These are phyloP conservation scores for Eilema depressum DNA, from an alignment of 2,888 invertebrate species.

Conservation along the genomic window DNA sequence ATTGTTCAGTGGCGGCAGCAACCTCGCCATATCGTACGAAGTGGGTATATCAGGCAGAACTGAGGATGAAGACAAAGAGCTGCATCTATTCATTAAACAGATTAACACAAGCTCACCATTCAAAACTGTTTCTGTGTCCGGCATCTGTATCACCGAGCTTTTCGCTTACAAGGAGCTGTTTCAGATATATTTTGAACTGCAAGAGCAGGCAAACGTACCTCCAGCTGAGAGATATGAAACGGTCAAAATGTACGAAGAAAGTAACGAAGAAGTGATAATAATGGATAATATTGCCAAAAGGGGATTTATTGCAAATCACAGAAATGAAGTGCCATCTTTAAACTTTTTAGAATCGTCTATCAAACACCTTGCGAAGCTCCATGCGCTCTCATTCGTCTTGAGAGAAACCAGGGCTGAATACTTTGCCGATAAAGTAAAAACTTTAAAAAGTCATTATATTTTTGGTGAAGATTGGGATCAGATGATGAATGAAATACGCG, in stretches of 20 bases:
- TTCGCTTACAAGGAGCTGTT: constrained; percentile 12
- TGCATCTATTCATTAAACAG: constrained; percentile 6
- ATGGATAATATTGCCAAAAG: constrained; percentile 9
- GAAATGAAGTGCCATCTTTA: constrained; percentile 9
- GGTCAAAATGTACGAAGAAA: not conserved
- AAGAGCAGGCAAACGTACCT: constrained; percentile 8
- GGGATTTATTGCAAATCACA: constrained; percentile 1
- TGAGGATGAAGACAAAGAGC: not conserved
- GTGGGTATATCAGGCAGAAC: constrained; percentile 4
- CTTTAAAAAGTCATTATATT: not conserved
- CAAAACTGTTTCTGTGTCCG: not conserved
- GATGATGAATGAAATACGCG: not conserved
- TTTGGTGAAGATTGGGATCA: not conserved
- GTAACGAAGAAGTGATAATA: constrained; percentile 4
- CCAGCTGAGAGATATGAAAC: not conserved
- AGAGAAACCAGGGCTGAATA: not conserved
- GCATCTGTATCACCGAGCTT: not conserved
- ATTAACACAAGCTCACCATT: not conserved
- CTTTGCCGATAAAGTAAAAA: not conserved
- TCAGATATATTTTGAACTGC: not conserved
- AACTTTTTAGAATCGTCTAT: constrained; percentile 15
- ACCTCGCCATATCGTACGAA: constrained; percentile 1
- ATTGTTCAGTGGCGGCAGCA: not conserved
- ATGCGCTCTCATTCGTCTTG: constrained; percentile 1
- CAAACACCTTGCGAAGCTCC: not conserved